Base-by-base conservation (phyloP, 2,888 invertebrate species). In the Volucella zonaria region DNA sequence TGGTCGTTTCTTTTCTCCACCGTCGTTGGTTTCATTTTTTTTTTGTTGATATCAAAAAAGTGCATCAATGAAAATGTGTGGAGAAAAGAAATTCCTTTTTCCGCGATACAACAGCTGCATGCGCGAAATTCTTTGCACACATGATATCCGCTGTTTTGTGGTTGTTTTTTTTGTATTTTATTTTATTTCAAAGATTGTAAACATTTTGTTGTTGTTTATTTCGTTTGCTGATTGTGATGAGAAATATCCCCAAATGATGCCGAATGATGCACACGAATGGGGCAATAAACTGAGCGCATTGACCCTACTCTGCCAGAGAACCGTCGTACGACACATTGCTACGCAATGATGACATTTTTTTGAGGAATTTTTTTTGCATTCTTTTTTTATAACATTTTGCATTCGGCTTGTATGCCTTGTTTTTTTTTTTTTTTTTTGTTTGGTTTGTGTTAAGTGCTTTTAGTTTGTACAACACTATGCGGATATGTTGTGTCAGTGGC, bases 251-350 rank as follows among this genome's bases (percentile, higher is more conserved):
- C 31, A 31, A 31, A 31, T 31, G 31, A 31, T 31, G 31, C 59
- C 31, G 76, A 76, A 80, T 85, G 83, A 85, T 85, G 76, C 83
- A 82, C 82, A 81, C 56, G 74, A 75, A 52, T 68, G 75, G 83
- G 80, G 71, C 83, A 85, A 80, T 76, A 76, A 85, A 85, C 83
- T 85, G 80, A 80, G 83, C 80, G 51, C 83, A 76, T 73, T 85
- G 83, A 85, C 75, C 83, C 66, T 64, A 64, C 23, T 47, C 9
- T 62, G 64, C 18, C 59, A 15, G 31, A 58, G 47, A 14, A 38
- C 3, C 40, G 23, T 47, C 67, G 61, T 18, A 59, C 73, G 58
- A 64, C 49, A 71, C 80, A 83, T 79, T 54, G 75, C 52, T 42
- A 58, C 18, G 40, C 73, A 71, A 23, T 77, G 77, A 73, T 66